A percentile compares a stretch with the other conserved stretches of the same genome.
These are phyloP conservation scores for Otus sunia DNA, from an alignment of 2,113 vertebrate species.

Conservation along the genomic window DNA sequence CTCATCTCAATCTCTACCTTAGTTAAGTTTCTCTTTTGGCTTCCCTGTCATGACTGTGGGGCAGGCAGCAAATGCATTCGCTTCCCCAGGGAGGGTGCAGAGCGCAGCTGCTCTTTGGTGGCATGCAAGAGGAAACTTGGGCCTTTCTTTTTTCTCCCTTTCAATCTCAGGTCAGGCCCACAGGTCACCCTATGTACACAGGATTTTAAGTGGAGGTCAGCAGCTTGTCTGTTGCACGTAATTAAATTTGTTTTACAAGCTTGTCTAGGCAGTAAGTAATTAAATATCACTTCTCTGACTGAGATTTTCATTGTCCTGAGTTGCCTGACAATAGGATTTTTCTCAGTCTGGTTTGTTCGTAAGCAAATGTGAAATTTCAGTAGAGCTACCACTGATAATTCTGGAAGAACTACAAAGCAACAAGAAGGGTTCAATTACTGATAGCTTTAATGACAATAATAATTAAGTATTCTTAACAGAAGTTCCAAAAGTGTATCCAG, in stretches of 20 bases:
- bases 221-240: slow-evolving; percentile 27
- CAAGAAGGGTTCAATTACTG: background rate
- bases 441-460: background rate
- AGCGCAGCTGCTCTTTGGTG: background rate
- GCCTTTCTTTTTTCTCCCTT: background rate
- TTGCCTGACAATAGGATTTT: slow-evolving; percentile 42
- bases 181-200: slow-evolving; percentile 36
- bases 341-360: background rate
- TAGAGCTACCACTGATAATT: background rate
- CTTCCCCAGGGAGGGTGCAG: background rate
- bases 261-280: slow-evolving; percentile 59
- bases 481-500: background rate
- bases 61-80: background rate
- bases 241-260: slow-evolving; percentile 69
- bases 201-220: slow-evolving; percentile 52
- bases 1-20: background rate
- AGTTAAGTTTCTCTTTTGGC: slow-evolving; percentile 12
- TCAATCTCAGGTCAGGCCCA: background rate
- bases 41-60: background rate
- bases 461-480: background rate
- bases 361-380: slow-evolving; percentile 7
- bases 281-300: slow-evolving; percentile 57
- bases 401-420: slow-evolving; percentile 5
- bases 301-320: slow-evolving; percentile 28
- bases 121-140: background rate